Percentiles rank a stretch among this genome's conserved stretches.
Conservation (phyloP, 2,113 vertebrate species). For the Picathartes gymnocephalus region DNA sequence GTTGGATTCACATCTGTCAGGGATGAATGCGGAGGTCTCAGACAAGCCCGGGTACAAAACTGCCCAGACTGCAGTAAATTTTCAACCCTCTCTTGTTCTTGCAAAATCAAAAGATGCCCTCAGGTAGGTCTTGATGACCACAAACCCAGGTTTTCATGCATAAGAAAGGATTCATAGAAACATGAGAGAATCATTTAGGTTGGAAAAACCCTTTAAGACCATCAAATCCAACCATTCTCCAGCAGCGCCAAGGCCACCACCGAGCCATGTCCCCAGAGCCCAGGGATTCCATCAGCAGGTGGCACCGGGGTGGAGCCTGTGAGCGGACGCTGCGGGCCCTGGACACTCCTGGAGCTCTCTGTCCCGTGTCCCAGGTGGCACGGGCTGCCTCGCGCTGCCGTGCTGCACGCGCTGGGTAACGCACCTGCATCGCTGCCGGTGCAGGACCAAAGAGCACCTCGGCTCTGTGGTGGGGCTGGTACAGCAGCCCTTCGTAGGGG, state of each 20-base stretch:
- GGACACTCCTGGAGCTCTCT: accelerated
- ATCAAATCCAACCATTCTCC: accelerated
- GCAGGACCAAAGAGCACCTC: accelerated
- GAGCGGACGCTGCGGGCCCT: not conserved
- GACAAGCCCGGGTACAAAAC: not conserved
- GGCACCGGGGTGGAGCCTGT: too few relatives aligned
- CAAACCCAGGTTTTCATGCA: not conserved
- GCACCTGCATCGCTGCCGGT: accelerated
- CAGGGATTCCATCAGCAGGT: accelerated
- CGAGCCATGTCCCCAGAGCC: accelerated
- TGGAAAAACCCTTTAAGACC: too few relatives aligned
- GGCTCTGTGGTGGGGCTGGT: not conserved
- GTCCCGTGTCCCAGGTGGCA: accelerated
- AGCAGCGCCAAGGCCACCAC: not conserved
- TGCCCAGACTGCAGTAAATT: not conserved
- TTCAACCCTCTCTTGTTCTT: not conserved
- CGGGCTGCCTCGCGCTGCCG: accelerated
- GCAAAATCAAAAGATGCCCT: not conserved
- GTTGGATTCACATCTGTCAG: not conserved
- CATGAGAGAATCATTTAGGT: not conserved
- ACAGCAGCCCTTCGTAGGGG: not conserved
- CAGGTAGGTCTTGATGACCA: too few relatives aligned
- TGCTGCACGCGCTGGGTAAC: not conserved
- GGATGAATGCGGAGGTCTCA: not conserved
- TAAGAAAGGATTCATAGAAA: not conserved